Conservation (phyloP, 2,113 vertebrate species). For the Cyprinus carpio region DNA sequence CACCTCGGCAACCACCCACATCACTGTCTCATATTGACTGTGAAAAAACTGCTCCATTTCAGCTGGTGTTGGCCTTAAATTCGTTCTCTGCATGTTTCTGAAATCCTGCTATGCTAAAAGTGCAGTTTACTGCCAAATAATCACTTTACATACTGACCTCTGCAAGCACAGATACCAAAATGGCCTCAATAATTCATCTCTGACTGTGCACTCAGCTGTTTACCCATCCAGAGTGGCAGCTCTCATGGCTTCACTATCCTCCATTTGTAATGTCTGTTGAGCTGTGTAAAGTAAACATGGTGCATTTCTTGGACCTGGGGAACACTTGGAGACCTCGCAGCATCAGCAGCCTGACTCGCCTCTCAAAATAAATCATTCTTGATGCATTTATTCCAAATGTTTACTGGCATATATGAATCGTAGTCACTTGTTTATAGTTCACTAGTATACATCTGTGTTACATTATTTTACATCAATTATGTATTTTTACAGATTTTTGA, state of each 20-base stretch:
- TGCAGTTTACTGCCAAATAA: not conserved
- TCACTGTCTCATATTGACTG: not conserved
- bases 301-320: not conserved
- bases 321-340: not conserved
- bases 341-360: not conserved
- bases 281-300: conserved; percentile 16
- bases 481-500: conserved; percentile 2
- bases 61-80: not conserved
- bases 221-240: not conserved
- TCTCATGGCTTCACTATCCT: not conserved
- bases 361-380: not conserved
- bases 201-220: conserved; percentile 14
- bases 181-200: conserved; percentile 21
- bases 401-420: not conserved
- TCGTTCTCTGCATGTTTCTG: not conserved
- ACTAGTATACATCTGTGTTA: not conserved
- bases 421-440: not conserved
- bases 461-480: not conserved
- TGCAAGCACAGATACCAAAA: conserved; percentile 31
- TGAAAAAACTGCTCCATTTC: not conserved
- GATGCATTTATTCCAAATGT: not conserved
- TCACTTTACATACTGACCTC: conserved; percentile 31
- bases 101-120: conserved; percentile 5
- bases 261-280: conserved; percentile 26
- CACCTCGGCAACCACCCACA: not conserved